Conservation (phyloP, 2,797 vertebrate genomes). For the Oceanodroma leucorhoa region DNA sequence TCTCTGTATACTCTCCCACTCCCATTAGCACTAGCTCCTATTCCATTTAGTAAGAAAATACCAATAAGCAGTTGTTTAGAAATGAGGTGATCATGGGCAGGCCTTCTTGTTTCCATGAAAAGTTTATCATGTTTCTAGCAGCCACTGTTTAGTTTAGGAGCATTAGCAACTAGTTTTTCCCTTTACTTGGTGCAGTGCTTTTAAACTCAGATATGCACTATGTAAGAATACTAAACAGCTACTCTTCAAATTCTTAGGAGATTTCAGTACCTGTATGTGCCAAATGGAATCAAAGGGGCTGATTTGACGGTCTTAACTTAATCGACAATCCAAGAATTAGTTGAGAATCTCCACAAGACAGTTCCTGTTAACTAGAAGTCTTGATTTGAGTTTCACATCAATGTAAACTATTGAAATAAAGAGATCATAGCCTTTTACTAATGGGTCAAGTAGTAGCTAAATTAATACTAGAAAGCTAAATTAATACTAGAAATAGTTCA, state of each 20-base stretch:
- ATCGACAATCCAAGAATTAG: neutral
- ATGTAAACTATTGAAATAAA: neutral
- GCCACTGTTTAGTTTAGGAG: neutral
- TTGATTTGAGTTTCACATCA: neutral
- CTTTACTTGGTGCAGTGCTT: neutral
- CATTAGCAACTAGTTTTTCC: neutral
- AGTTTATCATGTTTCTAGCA: neutral
- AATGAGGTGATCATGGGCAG: neutral
- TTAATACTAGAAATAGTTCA: neutral
- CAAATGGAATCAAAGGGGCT: neutral
- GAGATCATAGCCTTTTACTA: neutral
- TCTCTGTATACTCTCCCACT: neutral
- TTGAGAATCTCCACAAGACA: neutral
- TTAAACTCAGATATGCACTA: neutral
- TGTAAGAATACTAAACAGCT: neutral
- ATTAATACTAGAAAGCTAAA: neutral
- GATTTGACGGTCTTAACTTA: neutral
- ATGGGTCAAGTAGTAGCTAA: neutral
- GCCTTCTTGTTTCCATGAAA: neutral
- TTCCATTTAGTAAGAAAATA: neutral
- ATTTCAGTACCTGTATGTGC: neutral
- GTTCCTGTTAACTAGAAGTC: neutral
- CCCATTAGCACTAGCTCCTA: neutral
- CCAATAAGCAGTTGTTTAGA: neutral
- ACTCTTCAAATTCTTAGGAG: neutral